Percentiles rank a stretch among this genome's conserved stretches.
These are phyloP conservation scores for Chorisops tibialis DNA, from an alignment of 2,888 invertebrate species.

Conservation along the genomic window DNA sequence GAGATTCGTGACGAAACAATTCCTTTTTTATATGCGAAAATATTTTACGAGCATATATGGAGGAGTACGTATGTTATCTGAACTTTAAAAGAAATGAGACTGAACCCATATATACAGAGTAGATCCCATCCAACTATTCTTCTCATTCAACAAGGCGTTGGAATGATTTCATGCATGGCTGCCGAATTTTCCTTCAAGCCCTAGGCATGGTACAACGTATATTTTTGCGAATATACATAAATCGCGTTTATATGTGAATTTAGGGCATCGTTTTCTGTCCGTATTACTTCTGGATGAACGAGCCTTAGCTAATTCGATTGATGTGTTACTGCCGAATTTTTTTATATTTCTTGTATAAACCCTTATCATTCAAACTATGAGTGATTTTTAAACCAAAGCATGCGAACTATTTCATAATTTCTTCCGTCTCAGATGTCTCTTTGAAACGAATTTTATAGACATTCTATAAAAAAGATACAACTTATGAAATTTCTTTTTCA, in stretches of 20 bases:
- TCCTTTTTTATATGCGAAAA: not conserved
- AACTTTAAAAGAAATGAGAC: too few species aligned
- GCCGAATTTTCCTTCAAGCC: constrained; percentile 1
- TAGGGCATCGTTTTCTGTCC: constrained; percentile 5
- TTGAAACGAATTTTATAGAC: too few species aligned
- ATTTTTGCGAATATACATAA: too few species aligned
- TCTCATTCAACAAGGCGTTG: constrained; percentile 16
- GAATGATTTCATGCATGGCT: constrained; percentile 14
- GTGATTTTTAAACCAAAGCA: too few species aligned
- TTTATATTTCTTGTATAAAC: not conserved
- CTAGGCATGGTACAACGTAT: not conserved
- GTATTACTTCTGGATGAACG: constrained; percentile 10
- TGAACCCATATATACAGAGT: too few species aligned
- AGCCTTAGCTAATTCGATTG: constrained; percentile 4
- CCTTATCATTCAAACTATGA: too few species aligned
- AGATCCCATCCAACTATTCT: constrained; percentile 4
- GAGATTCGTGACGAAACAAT: not conserved
- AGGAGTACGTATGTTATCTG: too few species aligned
- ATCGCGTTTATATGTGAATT: not conserved
- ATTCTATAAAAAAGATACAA: too few species aligned
- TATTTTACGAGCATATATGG: too few species aligned
- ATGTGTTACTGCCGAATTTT: not conserved
- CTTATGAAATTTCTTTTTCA: too few species aligned
- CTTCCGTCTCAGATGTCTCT: too few species aligned
- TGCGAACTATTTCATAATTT: too few species aligned